Evolutionary conservation across 2,888 invertebrate genomes (phyloP).

Genomic region (Agrotis ipsilon): DNA sequence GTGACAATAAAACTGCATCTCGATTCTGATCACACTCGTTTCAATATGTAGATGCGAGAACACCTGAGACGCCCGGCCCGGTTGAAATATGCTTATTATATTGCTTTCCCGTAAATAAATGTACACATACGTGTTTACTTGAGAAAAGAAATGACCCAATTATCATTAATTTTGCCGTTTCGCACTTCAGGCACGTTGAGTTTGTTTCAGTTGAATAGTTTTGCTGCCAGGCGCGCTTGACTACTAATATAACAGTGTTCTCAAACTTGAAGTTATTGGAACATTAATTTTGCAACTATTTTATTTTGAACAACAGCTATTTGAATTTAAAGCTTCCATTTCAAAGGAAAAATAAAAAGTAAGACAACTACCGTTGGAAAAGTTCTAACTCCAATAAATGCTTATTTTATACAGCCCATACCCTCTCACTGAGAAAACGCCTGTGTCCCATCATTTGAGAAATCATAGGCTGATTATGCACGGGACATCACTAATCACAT

Average conservation of each 20-base stretch:
- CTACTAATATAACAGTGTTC: constrained; percentile 21
- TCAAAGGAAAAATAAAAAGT: background rate
- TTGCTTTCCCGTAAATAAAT: constrained; percentile 83
- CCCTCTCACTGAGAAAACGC: no score
- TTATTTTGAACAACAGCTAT: background rate
- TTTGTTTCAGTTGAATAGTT: constrained; percentile 46
- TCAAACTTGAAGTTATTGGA: constrained; percentile 5
- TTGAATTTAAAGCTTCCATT: background rate
- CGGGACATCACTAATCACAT: background rate
- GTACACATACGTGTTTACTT: constrained; percentile 64
- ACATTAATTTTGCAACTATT: constrained; percentile 11
- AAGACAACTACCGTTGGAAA: no score
- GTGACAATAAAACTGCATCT: constrained; percentile 90
- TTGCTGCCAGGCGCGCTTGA: constrained; percentile 3
- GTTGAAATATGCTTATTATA: constrained; percentile 87
- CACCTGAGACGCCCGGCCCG: constrained; percentile 85
- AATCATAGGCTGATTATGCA: no score
- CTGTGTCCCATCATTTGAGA: no score
- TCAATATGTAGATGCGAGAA: constrained; percentile 86
- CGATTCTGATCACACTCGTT: constrained; percentile 89
- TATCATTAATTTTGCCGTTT: constrained; percentile 62
- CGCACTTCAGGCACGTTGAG: constrained; percentile 46
- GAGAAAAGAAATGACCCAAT: constrained; percentile 67
- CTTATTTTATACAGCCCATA: no score
- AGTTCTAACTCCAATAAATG: background rate